These are phyloP conservation scores for Palythoa grandis DNA, from an alignment of 92 coral and sea anemone genomes.

Conservation along the genomic window DNA sequence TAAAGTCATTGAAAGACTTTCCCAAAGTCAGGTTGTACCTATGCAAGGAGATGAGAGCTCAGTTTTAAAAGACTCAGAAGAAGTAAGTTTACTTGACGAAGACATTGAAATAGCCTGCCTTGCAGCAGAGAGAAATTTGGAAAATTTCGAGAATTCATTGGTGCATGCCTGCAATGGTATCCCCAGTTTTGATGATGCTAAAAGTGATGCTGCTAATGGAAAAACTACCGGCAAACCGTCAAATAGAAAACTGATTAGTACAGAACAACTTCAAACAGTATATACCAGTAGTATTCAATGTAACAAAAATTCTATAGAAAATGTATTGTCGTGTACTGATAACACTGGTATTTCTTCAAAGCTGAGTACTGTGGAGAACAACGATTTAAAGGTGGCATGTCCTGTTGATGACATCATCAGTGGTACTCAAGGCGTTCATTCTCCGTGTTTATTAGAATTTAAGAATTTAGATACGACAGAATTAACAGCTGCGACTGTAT, in stretches of 20 bases:
- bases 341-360: constrained; percentile 14
- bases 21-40: background rate
- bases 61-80: constrained; percentile 24
- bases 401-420: background rate
- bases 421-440: background rate
- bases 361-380: background rate
- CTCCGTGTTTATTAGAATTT: background rate
- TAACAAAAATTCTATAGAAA: constrained; percentile 32
- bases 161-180: background rate
- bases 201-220: background rate
- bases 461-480: background rate
- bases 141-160: background rate
- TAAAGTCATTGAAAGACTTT: background rate
- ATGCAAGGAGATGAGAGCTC: constrained; percentile 3
- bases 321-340: constrained; percentile 10
- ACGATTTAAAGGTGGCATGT: background rate
- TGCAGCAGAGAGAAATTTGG: constrained; percentile 31
- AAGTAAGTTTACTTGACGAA: constrained; percentile 19
- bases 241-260: background rate
- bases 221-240: background rate
- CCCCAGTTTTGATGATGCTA: background rate
- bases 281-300: constrained; percentile 24
- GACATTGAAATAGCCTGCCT: constrained; percentile 35
- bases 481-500: background rate
- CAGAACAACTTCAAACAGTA: constrained; percentile 46